Percentiles rank a stretch among this genome's conserved stretches.
phyloP scores from a whole-genome alignment of 2,888 invertebrate species.

The Spodoptera littoralis region DNA sequence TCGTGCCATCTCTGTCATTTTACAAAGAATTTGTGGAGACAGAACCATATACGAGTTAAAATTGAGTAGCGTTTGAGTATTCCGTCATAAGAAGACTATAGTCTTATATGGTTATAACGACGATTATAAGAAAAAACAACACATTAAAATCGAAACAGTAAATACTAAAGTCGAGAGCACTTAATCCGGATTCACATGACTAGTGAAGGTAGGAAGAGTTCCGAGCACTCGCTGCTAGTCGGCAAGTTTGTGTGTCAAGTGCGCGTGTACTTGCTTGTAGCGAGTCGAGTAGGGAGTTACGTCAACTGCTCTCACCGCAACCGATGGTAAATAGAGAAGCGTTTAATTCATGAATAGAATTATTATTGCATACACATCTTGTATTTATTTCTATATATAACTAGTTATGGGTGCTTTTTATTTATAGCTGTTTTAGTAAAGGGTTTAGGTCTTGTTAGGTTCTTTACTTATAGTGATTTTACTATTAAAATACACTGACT shows the following conservation, averaged over 20 bases:
- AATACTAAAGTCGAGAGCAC: background rate
- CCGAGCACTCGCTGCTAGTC: slow-evolving; percentile 69
- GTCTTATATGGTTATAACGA: no score
- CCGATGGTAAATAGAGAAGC: slow-evolving; percentile 63
- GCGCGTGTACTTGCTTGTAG: slow-evolving; percentile 56
- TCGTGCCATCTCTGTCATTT: no score
- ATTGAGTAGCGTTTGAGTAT: no score
- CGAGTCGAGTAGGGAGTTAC: slow-evolving; percentile 56
- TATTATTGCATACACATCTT: slow-evolving; percentile 41
- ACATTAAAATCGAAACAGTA: no score
- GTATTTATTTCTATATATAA: slow-evolving; percentile 18
- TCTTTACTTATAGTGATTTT: no score
- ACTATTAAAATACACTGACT: no score
- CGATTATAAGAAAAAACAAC: no score
- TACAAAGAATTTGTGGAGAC: no score
- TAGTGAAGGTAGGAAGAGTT: slow-evolving; percentile 71
- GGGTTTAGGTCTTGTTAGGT: no score
- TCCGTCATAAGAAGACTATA: no score
- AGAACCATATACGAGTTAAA: no score
- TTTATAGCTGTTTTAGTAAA: no score
- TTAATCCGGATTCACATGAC: slow-evolving; percentile 20
- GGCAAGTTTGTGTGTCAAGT: slow-evolving; percentile 83
- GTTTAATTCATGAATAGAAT: slow-evolving; percentile 65
- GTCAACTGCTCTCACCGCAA: slow-evolving; percentile 72
- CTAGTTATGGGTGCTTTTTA: background rate